Base-by-base conservation (phyloP, 2,113 vertebrate species). In the Ursus arctos region DNA sequence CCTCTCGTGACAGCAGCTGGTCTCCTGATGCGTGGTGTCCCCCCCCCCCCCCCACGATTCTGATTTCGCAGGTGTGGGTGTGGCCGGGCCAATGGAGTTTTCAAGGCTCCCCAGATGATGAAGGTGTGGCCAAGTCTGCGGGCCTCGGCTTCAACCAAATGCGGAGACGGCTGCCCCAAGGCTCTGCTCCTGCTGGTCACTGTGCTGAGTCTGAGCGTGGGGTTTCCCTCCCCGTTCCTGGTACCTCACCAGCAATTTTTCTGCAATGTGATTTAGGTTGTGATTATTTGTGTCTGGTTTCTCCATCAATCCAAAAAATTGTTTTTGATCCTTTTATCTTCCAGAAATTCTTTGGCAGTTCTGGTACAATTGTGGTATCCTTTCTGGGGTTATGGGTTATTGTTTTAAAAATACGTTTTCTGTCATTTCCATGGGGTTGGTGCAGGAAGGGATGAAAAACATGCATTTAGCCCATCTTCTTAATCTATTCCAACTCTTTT, bases 101-200 rank as follows among this genome's bases (percentile, higher is more conserved):
- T 80, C 12, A 49, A 21, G 67, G 33, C 24, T 24, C 43, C 74
- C 14, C 43, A 28, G 47, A 7, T 71, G 33, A 7, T 8, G 8
- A 53, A 26, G 0, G 16, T 57, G 36, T 26, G 1, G n/a, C 12
- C 36, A 43, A 1, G 2, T 40, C 14, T 1, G 13, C 21, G 16
- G 51, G 51, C 43, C 83, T 7, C 7, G 40, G 0, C 28, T 69
- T 67, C 33, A 51, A 15, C 11, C 47, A 36, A 33, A 36, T 12
- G 51, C 2, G 21, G 13, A 36, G 51, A 22, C 7, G 7, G 63
- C 49, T n/a, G 49, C 22, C 84, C 49, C n/a, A 2, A 24, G 28
- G 26, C 36, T 61, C 49, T 14, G 16, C 74, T 79, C 57, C 87
- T 79, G 16, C 36, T 51, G 59, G 7, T 40, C 33, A 28, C 51